phyloP scores from a whole-genome alignment of 92 coral and sea anemone genomes.

The Actinostola sp. region DNA sequence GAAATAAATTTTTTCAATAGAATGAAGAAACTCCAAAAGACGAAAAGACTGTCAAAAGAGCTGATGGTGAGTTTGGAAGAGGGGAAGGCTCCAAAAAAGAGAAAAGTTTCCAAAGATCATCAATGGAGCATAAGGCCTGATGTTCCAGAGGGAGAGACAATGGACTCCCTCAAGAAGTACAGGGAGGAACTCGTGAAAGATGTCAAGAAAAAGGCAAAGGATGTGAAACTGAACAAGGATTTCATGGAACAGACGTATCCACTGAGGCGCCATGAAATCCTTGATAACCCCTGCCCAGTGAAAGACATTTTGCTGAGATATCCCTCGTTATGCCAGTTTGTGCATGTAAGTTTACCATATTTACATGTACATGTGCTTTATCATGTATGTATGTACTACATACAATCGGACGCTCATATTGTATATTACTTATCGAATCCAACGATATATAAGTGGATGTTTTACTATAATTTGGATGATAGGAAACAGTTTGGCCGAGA shows the following conservation, averaged over 20 bases:
- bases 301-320: conserved; percentile 2
- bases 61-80: neutral
- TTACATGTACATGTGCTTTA: too few relatives aligned
- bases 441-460: too few relatives aligned
- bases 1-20: conserved; percentile 10
- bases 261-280: conserved; percentile 24
- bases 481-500: too few relatives aligned
- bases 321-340: neutral
- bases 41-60: neutral
- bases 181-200: neutral
- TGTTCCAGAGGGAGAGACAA: conserved; percentile 15
- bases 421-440: too few relatives aligned
- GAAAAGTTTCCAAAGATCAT: neutral
- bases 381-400: too few relatives aligned
- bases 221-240: conserved; percentile 18
- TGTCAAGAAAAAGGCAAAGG: neutral
- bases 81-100: neutral
- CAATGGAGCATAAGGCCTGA: neutral
- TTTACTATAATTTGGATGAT: too few relatives aligned
- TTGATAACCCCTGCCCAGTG: conserved; percentile 11
- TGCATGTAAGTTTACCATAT: conserved; percentile 9
- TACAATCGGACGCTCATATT: too few relatives aligned
- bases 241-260: conserved; percentile 13
- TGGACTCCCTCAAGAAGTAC: neutral
- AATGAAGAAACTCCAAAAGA: conserved; percentile 16